Percentiles rank a stretch among this genome's conserved stretches.
Evolutionary conservation across 2,797 vertebrate genomes (phyloP).

Genomic region (Discoglossus pictus): DNA sequence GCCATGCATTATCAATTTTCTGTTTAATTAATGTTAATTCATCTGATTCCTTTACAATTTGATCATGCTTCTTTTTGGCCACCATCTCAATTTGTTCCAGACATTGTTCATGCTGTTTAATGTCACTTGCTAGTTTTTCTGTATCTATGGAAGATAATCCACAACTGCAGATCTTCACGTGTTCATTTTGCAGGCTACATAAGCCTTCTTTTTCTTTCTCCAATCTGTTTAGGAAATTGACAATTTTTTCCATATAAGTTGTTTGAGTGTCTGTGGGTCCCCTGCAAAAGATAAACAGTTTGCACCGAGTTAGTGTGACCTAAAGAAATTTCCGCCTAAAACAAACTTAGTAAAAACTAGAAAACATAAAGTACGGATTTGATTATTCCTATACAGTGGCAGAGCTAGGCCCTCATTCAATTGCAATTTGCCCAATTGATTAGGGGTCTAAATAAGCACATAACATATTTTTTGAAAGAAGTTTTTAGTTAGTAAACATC

Average conservation of each 20-base stretch:
- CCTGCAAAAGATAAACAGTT: slow-evolving; percentile 64
- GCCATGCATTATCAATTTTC: slow-evolving; percentile 48
- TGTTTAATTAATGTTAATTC: slow-evolving; percentile 69
- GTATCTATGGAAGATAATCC: slow-evolving; percentile 70
- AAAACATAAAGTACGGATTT: too few species aligned
- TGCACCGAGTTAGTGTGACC: neutral
- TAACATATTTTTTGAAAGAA: too few species aligned
- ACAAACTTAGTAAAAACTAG: neutral
- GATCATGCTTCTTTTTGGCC: slow-evolving; percentile 69
- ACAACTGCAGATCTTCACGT: slow-evolving; percentile 63
- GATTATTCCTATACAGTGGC: too few species aligned
- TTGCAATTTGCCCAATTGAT: too few species aligned
- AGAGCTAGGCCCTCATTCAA: too few species aligned
- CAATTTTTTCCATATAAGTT: slow-evolving; percentile 71
- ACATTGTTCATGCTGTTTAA: slow-evolving; percentile 69
- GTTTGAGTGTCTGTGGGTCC: slow-evolving; percentile 71
- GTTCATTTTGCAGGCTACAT: slow-evolving; percentile 68
- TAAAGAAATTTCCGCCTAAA: too few species aligned
- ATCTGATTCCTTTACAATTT: slow-evolving; percentile 60
- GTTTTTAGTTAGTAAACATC: too few species aligned
- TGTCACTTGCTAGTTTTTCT: slow-evolving; percentile 66
- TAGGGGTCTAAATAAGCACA: too few species aligned
- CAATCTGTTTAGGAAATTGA: slow-evolving; percentile 68
- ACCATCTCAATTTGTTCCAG: slow-evolving; percentile 74
- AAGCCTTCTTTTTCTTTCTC: slow-evolving; percentile 71